phyloP scores from a whole-genome alignment of 2,888 invertebrate species.

The Diarsia mendica region DNA sequence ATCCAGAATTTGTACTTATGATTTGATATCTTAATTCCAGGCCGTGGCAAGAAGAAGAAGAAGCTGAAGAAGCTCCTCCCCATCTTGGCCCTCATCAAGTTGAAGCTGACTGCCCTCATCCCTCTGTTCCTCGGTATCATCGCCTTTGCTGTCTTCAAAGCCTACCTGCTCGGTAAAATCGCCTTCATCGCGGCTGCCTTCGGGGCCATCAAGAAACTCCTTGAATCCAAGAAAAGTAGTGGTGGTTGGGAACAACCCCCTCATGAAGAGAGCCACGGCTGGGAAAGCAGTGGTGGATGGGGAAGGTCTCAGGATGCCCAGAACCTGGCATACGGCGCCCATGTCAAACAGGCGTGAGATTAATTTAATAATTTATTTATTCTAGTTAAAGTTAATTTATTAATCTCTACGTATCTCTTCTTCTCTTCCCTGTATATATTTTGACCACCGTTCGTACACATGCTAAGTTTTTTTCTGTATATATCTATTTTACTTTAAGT shows the following conservation, averaged over 20 bases:
- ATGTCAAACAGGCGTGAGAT: conserved; percentile 84
- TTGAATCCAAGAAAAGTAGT: conserved; percentile 93
- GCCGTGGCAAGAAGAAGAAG: conserved; percentile 95
- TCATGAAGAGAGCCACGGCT: conserved; percentile 90
- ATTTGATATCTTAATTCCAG: conserved; percentile 77
- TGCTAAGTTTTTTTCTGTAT: conserved; percentile 70
- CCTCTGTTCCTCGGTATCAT: conserved; percentile 94
- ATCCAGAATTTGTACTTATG: conserved; percentile 4
- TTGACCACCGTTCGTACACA: conserved; percentile 65
- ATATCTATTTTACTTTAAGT: conserved; percentile 69
- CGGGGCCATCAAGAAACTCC: conserved; percentile 92
- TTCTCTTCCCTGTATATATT: conserved; percentile 61
- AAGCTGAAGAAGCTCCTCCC: conserved; percentile 94
- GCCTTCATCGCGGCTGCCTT: conserved; percentile 94
- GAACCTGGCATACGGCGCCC: conserved; percentile 93
- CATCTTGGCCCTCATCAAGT: conserved; percentile 93
- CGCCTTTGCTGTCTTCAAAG: conserved; percentile 95
- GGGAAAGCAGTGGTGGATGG: conserved; percentile 90
- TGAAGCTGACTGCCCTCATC: conserved; percentile 94
- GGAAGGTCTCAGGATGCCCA: conserved; percentile 92
- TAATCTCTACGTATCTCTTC: conserved; percentile 59
- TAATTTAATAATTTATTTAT: conserved; percentile 73
- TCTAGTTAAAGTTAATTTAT: conserved; percentile 71
- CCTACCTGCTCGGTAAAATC: conserved; percentile 95
- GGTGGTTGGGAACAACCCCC: conserved; percentile 94